Evolutionary conservation across 2,113 vertebrate genomes (phyloP).

Genomic region (Mugil cephalus): DNA sequence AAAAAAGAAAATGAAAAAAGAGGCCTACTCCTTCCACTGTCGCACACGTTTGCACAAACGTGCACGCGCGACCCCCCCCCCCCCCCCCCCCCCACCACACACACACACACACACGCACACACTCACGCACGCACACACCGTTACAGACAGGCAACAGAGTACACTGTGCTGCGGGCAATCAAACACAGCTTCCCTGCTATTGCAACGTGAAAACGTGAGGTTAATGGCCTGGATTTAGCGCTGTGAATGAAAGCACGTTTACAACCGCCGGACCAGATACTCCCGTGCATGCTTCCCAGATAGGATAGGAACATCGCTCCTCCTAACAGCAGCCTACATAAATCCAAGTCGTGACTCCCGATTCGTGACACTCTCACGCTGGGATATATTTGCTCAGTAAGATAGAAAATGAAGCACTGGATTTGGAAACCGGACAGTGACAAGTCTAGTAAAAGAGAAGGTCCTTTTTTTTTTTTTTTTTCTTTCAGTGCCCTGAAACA

Average conservation of each 20-base stretch:
- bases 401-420: constrained; percentile 22
- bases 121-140: constrained; percentile 14
- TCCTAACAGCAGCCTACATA: constrained; percentile 49
- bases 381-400: constrained; percentile 38
- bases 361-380: constrained; percentile 64
- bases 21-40: constrained; percentile 38
- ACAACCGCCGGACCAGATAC: constrained; percentile 56
- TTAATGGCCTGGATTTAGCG: constrained; percentile 64
- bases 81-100: background rate
- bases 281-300: constrained; percentile 43
- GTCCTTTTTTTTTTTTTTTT: background rate
- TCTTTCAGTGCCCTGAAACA: constrained; percentile 1
- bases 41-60: constrained; percentile 43
- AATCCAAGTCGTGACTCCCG: constrained; percentile 72
- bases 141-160: constrained; percentile 48
- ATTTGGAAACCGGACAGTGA: background rate
- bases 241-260: constrained; percentile 67
- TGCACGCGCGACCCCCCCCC: constrained; percentile 42
- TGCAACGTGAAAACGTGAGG: constrained; percentile 63
- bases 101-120: background rate
- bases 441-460: constrained; percentile 30
- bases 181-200: constrained; percentile 58
- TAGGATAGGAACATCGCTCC: constrained; percentile 37
- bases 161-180: constrained; percentile 56
- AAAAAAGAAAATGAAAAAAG: background rate